Conservation (phyloP, 2,797 vertebrate species). For the Anolis apletophallus region DNA sequence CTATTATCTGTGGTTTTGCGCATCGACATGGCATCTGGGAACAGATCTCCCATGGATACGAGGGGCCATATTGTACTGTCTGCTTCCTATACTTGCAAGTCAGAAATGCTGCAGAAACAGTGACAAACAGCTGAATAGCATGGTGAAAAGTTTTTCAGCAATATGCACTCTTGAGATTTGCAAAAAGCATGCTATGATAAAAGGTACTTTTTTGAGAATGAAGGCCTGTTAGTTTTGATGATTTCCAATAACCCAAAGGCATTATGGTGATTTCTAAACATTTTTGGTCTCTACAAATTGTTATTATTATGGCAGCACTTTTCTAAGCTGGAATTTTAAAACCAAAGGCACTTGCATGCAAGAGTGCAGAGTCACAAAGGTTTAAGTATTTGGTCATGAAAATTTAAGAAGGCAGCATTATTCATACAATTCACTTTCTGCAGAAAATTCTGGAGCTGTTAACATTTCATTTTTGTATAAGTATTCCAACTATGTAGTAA, state of each 20-base stretch:
- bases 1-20: too few relatives aligned
- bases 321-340: slow-evolving; percentile 93
- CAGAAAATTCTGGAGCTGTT: slow-evolving; percentile 70
- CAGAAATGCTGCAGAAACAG: slow-evolving; percentile 66
- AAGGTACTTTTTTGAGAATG: slow-evolving; percentile 70
- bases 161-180: slow-evolving; percentile 62
- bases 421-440: slow-evolving; percentile 78
- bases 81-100: slow-evolving; percentile 48
- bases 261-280: slow-evolving; percentile 95
- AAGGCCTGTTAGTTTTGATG: slow-evolving; percentile 80
- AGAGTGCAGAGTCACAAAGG: slow-evolving; percentile 89
- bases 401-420: slow-evolving; percentile 83
- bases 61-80: slow-evolving; percentile 15
- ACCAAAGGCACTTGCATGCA: slow-evolving; percentile 99
- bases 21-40: too few relatives aligned
- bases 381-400: slow-evolving; percentile 83
- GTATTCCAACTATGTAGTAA: slow-evolving; percentile 62
- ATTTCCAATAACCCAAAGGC: slow-evolving; percentile 92
- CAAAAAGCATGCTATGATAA: slow-evolving; percentile 66
- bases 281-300: slow-evolving; percentile 95
- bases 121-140: slow-evolving; percentile 56
- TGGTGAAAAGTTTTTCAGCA: slow-evolving; percentile 63
- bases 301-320: slow-evolving; percentile 87
- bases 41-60: too few relatives aligned
- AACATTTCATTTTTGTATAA: slow-evolving; percentile 80